phyloP scores from a whole-genome alignment of 2,888 invertebrate species.

The Steromphala cineraria region DNA sequence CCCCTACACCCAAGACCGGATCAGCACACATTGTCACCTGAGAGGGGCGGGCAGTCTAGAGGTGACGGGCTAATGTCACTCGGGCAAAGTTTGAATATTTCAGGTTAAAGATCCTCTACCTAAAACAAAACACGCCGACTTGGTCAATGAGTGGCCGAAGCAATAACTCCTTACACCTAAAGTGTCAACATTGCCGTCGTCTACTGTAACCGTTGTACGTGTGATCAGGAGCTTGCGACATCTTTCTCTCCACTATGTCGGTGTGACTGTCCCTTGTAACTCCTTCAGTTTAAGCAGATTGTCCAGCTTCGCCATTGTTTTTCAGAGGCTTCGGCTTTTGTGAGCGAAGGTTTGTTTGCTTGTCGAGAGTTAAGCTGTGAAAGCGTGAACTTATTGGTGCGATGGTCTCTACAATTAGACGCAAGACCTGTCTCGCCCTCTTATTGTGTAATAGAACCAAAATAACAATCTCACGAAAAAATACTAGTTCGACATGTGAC shows the following conservation, averaged over 20 bases:
- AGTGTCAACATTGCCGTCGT: not conserved
- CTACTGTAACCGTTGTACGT: not conserved
- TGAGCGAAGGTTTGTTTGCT: not conserved
- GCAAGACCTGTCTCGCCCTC: no score
- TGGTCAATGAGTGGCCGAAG: not conserved
- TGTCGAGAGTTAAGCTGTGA: not conserved
- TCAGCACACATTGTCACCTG: not conserved
- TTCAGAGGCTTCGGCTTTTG: not conserved
- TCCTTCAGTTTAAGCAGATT: not conserved
- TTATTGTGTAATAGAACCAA: no score
- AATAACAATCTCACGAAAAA: no score
- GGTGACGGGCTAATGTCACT: not conserved
- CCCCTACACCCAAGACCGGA: not conserved
- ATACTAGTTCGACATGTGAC: no score
- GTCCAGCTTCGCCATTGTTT: not conserved
- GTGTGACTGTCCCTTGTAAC: not conserved
- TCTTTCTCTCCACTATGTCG: not conserved
- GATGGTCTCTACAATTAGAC: not conserved
- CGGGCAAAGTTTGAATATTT: conserved; percentile 10
- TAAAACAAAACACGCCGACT: conserved; percentile 1
- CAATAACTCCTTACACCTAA: not conserved
- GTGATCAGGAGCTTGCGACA: not conserved
- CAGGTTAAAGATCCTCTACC: not conserved
- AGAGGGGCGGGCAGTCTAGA: not conserved
- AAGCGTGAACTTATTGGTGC: not conserved